A percentile compares a stretch with the other conserved stretches of the same genome.
Conservation (phyloP, 2,888 invertebrate genomes). For the Tipula helvola region DNA sequence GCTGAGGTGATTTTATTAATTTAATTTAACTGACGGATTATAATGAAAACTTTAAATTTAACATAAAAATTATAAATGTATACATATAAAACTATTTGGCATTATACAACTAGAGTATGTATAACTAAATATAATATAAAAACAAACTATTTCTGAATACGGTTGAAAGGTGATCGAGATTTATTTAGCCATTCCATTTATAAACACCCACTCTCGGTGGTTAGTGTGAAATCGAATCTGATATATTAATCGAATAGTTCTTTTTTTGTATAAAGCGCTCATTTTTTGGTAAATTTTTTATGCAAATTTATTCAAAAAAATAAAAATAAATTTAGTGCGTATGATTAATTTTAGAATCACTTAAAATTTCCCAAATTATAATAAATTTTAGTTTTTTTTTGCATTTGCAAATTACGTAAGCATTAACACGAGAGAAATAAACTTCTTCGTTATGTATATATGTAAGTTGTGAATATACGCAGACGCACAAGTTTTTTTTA, state of each 20-base stretch:
- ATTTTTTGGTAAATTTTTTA: neutral
- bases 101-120: neutral
- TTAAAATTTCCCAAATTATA: neutral
- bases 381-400: neutral
- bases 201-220: neutral
- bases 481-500: no score
- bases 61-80: neutral
- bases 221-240: neutral
- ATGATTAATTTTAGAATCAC: neutral
- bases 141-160: neutral
- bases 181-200: neutral
- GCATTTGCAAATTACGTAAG: neutral
- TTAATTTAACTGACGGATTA: neutral
- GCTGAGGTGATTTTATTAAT: neutral
- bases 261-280: neutral
- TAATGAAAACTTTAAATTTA: neutral
- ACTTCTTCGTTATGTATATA: neutral
- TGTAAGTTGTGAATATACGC: neutral
- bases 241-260: neutral
- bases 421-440: neutral
- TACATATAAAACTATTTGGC: neutral
- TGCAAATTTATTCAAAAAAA: neutral
- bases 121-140: neutral
- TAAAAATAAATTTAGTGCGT: neutral
- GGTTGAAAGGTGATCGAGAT: neutral